These are phyloP conservation scores for Micromesistius poutassou DNA, from an alignment of 2,797 vertebrate genomes.

Conservation along the genomic window DNA sequence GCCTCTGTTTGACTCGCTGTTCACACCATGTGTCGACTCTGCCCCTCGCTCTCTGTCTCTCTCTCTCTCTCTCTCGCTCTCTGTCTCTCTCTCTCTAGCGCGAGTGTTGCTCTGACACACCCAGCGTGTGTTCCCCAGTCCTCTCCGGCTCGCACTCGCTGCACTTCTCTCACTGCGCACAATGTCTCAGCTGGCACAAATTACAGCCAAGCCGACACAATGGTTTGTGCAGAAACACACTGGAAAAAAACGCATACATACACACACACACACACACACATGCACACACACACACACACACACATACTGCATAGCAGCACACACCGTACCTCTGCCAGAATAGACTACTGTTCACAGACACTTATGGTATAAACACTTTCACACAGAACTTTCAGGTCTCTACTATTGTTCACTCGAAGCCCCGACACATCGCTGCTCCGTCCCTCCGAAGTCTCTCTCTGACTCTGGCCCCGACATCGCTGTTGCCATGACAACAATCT, in stretches of 20 bases:
- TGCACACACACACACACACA: slow-evolving; percentile 20
- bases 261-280: slow-evolving; percentile 24
- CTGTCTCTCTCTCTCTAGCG: not conserved
- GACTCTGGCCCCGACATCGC: slow-evolving; percentile 31
- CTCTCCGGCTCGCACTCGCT: slow-evolving; percentile 34
- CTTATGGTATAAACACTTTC: slow-evolving; percentile 22
- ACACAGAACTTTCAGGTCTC: slow-evolving; percentile 18
- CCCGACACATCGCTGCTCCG: slow-evolving; percentile 5
- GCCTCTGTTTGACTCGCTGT: slow-evolving; percentile 18
- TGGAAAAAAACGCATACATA: slow-evolving; percentile 8
- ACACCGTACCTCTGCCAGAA: not conserved
- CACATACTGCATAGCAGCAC: slow-evolving; percentile 12
- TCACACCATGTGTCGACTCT: not conserved
- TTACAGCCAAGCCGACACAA: not conserved
- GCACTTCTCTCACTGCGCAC: slow-evolving; percentile 41
- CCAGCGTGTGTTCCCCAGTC: slow-evolving; percentile 38
- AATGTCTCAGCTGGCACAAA: slow-evolving; percentile 26
- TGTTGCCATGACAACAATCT: slow-evolving; percentile 61
- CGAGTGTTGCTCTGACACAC: slow-evolving; percentile 39
- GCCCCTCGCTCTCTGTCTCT: not conserved
- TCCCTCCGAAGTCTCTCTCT: slow-evolving; percentile 24
- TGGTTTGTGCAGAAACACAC: not conserved
- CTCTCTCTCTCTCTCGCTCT: not conserved
- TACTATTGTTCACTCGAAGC: not conserved
- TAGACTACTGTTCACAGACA: slow-evolving; percentile 13